Base-by-base conservation (phyloP, 2,113 vertebrate species). In the Bolborhynchus lineola region DNA sequence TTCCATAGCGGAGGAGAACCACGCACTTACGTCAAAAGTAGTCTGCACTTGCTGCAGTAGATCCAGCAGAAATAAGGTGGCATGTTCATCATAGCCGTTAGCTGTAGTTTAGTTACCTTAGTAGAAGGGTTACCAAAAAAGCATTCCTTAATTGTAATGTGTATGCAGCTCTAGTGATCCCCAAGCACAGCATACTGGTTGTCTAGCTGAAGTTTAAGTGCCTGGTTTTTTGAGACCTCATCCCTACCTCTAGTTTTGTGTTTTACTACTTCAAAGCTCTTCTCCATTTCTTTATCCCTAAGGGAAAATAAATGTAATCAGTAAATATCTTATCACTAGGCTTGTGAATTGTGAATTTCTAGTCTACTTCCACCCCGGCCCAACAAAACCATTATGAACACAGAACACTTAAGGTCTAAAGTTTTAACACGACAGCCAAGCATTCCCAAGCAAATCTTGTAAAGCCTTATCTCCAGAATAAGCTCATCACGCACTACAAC, bases 201-300 rank as follows among this genome's bases (percentile, higher is more conserved):
- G 98, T 99, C 99, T 95, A 99, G 98, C 98, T 99, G 99, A 98
- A 99, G 98, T 77, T 99, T 99, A 98, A 99, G 98, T 97, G 98
- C 97, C 93, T 99, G 98, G 91, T 98, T 97, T 91, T 98, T 98
- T 97, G 97, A 93, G 67, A 98, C 98, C 88, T 99, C 99, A 95
- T 99, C 99, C 98, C 99, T 98, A 87, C 98, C 99, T 96, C 99
- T 99, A 98, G 94, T 99, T 98, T 98, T 99, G 98, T 99, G 99
- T 98, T 99, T 99, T 97, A 99, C 99, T 95, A 99, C 99, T 98
- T 99, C 99, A 97, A 99, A 99, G 92, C 99, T 99, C 98, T 99
- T 99, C 99, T 99, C 99, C 98, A 99, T 99, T 98, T 99, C 99
- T 98, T 99, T 97, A 97, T 99, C 99, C 98, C 99, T 99, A 98